phyloP scores from a whole-genome alignment of 2,888 invertebrate species.

The Phalera bucephala region DNA sequence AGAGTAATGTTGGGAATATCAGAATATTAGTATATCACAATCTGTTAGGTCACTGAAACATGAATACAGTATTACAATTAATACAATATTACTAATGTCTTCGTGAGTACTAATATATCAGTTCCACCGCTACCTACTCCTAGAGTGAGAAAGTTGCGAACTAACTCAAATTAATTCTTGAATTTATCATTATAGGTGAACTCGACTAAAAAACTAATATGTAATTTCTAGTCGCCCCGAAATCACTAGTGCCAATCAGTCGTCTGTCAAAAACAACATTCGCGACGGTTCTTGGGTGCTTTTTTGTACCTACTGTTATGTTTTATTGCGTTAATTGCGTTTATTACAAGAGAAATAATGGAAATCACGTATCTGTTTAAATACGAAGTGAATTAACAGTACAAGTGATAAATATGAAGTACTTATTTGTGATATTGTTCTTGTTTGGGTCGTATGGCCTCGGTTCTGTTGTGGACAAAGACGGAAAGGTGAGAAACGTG shows the following conservation, averaged over 20 bases:
- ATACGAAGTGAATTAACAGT: slow-evolving; percentile 20
- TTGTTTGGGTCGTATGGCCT: slow-evolving; percentile 56
- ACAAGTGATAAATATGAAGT: slow-evolving; percentile 50
- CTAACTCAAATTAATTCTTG: too few relatives aligned
- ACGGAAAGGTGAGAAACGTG: slow-evolving; percentile 59
- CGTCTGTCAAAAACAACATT: slow-evolving; percentile 19
- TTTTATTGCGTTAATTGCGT: slow-evolving; percentile 13
- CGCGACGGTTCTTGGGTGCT: slow-evolving; percentile 23
- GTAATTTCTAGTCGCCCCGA: too few relatives aligned
- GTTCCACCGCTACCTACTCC: too few relatives aligned
- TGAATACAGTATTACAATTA: too few relatives aligned
- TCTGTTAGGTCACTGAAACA: too few relatives aligned
- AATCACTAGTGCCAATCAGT: neutral
- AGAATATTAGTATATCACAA: too few relatives aligned
- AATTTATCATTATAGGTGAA: too few relatives aligned
- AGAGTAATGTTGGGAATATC: too few relatives aligned
- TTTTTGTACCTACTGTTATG: slow-evolving; percentile 31
- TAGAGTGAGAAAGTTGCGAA: too few relatives aligned
- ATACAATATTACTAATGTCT: too few relatives aligned
- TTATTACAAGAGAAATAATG: slow-evolving; percentile 39
- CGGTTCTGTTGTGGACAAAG: slow-evolving; percentile 55
- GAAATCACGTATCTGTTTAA: slow-evolving; percentile 25
- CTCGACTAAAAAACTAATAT: too few relatives aligned
- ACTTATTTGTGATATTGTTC: slow-evolving; percentile 52
- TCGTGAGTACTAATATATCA: too few relatives aligned